These are phyloP conservation scores for Knipowitschia caucasica DNA, from an alignment of 2,797 vertebrate species.

Conservation along the genomic window DNA sequence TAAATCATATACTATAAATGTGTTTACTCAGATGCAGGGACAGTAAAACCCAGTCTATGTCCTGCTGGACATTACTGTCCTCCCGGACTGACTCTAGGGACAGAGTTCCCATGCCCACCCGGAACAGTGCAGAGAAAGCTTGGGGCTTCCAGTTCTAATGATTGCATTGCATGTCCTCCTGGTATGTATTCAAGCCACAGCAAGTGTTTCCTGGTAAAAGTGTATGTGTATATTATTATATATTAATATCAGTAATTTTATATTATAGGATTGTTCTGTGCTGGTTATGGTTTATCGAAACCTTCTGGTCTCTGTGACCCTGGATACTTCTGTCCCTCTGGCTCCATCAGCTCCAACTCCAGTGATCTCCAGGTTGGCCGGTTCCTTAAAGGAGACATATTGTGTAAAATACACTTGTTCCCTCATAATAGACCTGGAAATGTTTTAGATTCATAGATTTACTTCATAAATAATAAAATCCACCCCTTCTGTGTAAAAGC, in stretches of 20 bases:
- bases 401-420: too few species aligned
- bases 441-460: too few species aligned
- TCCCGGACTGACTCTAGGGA: slow-evolving; percentile 65
- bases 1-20: neutral
- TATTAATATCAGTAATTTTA: slow-evolving; percentile 1
- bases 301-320: slow-evolving; percentile 84
- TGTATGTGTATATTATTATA: too few species aligned
- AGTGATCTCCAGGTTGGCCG: slow-evolving; percentile 72
- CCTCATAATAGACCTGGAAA: too few species aligned
- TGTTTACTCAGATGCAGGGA: slow-evolving; percentile 61
- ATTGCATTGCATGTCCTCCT: slow-evolving; percentile 80
- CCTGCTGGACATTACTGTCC: slow-evolving; percentile 79
- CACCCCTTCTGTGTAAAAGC: too few species aligned
- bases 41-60: slow-evolving; percentile 66
- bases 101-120: slow-evolving; percentile 74
- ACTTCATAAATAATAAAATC: too few species aligned
- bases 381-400: too few species aligned
- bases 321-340: slow-evolving; percentile 80
- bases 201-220: neutral
- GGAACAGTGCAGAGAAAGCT: slow-evolving; percentile 77
- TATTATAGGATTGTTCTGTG: slow-evolving; percentile 85
- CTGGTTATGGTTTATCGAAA: slow-evolving; percentile 72
- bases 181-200: slow-evolving; percentile 59
- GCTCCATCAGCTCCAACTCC: slow-evolving; percentile 79
- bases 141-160: slow-evolving; percentile 64